Evolutionary conservation across 2,888 invertebrate species (phyloP).

Genomic region (Lithophane leautieri): DNA sequence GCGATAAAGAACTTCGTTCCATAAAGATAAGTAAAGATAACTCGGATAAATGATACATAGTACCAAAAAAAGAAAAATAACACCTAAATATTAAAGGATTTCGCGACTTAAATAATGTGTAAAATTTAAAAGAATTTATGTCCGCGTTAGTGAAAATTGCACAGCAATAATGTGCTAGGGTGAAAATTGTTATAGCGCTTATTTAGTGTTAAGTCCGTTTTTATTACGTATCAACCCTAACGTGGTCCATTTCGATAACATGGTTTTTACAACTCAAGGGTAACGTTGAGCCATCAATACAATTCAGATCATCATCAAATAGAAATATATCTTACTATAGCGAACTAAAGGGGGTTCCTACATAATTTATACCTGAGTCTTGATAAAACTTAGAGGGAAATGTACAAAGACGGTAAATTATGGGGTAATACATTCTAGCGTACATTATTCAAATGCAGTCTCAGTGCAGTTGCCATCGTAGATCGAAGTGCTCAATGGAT

Average conservation of each 20-base stretch:
- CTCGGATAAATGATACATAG: neutral
- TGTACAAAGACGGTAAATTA: constrained; percentile 66
- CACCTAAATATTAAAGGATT: constrained; percentile 6
- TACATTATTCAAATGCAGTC: constrained; percentile 81
- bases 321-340: constrained; percentile 43
- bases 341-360: constrained; percentile 18
- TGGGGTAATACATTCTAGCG: constrained; percentile 72
- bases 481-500: constrained; percentile 83
- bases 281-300: constrained; percentile 33
- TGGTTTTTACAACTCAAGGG: constrained; percentile 50
- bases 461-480: constrained; percentile 76
- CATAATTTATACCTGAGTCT: constrained; percentile 57
- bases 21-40: neutral
- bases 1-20: too few species aligned
- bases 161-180: constrained; percentile 34
- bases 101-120: constrained; percentile 22
- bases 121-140: constrained; percentile 43
- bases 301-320: constrained; percentile 41
- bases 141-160: constrained; percentile 25
- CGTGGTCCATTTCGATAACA: constrained; percentile 57
- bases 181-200: constrained; percentile 47
- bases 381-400: constrained; percentile 62
- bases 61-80: constrained; percentile 7
- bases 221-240: constrained; percentile 59
- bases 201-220: constrained; percentile 56